Evolutionary conservation across 2,797 vertebrate genomes (phyloP).

Genomic region (Oryzias sinensis): DNA sequence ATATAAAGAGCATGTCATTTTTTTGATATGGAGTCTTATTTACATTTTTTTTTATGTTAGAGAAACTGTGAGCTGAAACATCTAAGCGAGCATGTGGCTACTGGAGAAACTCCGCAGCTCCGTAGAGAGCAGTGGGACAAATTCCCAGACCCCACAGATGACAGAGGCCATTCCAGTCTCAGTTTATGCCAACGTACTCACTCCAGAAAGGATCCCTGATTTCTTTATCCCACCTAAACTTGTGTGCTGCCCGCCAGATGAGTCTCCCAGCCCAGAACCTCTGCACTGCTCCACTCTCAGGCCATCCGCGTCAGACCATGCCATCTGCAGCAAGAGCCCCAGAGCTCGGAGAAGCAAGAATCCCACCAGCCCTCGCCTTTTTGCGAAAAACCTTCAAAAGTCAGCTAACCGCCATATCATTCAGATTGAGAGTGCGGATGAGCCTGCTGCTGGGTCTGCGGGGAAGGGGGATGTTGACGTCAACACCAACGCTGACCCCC

Average conservation of each 20-base stretch:
- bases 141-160: conserved; percentile 55
- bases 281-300: conserved; percentile 69
- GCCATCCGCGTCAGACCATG: conserved; percentile 84
- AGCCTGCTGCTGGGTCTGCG: conserved; percentile 60
- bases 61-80: conserved; percentile 33
- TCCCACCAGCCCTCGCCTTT: conserved; percentile 87
- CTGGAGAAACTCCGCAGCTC: conserved; percentile 74
- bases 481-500: conserved; percentile 86
- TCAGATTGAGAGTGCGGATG: conserved; percentile 93
- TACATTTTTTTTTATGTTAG: conserved; percentile 21
- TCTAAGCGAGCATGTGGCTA: conserved; percentile 71
- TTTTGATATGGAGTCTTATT: conserved; percentile 7
- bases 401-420: conserved; percentile 91
- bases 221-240: conserved; percentile 97
- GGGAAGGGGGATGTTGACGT: conserved; percentile 19
- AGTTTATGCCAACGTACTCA: conserved; percentile 92
- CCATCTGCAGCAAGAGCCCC: conserved; percentile 81
- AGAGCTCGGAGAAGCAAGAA: conserved; percentile 73
- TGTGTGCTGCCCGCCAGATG: conserved; percentile 82
- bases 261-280: conserved; percentile 62
- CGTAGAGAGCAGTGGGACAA: conserved; percentile 58
- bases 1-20: neutral
- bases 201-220: conserved; percentile 94
- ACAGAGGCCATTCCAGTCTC: conserved; percentile 74
- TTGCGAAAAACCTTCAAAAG: conserved; percentile 82